These are phyloP conservation scores for Rhynchomys soricoides DNA, from an alignment of 2,113 vertebrate genomes.

Conservation along the genomic window DNA sequence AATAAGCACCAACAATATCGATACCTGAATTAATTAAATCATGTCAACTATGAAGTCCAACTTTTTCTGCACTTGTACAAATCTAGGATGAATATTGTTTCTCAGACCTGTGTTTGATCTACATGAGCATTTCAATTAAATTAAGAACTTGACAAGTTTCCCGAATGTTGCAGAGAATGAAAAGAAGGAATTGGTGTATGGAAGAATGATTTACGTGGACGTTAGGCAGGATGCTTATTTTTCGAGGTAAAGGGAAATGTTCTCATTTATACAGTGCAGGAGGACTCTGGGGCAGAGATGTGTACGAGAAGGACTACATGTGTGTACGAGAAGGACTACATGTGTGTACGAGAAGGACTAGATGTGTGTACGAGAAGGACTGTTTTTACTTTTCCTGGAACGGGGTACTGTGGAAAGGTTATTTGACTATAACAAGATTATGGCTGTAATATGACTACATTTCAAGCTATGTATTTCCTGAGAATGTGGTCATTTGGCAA, in stretches of 20 bases:
- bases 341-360: background rate
- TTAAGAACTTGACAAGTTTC: background rate
- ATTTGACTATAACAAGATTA: background rate
- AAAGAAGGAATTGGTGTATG: background rate
- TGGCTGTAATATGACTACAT: background rate
- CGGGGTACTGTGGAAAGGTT: background rate
- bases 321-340: background rate
- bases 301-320: background rate
- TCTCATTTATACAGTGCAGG: background rate
- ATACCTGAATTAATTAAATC: background rate
- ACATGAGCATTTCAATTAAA: background rate
- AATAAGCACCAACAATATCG: background rate
- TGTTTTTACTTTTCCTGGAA: constrained; percentile 27
- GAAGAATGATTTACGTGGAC: background rate
- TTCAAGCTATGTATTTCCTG: background rate
- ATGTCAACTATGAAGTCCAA: background rate
- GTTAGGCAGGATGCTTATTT: background rate
- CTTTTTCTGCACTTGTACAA: background rate
- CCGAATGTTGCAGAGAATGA: background rate
- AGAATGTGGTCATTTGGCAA: constrained; percentile 11
- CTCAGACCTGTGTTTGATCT: background rate
- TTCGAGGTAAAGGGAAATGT: background rate
- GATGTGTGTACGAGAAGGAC: background rate
- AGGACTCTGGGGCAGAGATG: background rate
- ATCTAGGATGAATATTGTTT: background rate